Conservation (phyloP, 2,113 vertebrate genomes). For the Apodemus speciosus region DNA sequence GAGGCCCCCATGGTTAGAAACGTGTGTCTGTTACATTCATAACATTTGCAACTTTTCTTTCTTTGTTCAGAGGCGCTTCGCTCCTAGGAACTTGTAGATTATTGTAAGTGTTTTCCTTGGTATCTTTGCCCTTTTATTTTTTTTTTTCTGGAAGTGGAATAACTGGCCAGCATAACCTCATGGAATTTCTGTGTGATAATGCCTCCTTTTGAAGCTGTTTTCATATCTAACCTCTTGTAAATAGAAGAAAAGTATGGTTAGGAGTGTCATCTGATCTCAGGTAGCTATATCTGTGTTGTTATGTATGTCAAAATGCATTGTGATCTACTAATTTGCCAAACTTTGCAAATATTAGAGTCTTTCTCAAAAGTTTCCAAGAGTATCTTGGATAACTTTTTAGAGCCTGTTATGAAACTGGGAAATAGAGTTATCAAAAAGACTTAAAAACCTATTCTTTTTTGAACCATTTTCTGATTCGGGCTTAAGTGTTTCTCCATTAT, state of each 20-base stretch:
- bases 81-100: background rate
- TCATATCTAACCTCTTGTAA: background rate
- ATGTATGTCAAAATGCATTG: background rate
- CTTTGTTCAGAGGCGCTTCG: background rate
- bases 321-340: background rate
- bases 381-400: conserved; percentile 1
- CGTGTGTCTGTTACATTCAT: background rate
- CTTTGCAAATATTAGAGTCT: background rate
- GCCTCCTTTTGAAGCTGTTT: background rate
- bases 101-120: background rate
- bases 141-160: background rate
- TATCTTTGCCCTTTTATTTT: conserved; percentile 19
- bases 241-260: background rate
- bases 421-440: background rate
- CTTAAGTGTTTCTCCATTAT: background rate
- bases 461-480: background rate
- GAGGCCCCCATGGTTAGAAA: background rate
- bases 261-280: background rate
- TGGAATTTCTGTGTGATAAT: conserved; percentile 40
- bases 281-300: background rate
- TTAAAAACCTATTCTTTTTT: background rate
- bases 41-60: conserved; percentile 13
- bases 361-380: background rate
- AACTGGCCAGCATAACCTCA: background rate
- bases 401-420: background rate